Base-by-base conservation (phyloP, 2,888 invertebrate genomes). In the Phaonia tiefii region DNA sequence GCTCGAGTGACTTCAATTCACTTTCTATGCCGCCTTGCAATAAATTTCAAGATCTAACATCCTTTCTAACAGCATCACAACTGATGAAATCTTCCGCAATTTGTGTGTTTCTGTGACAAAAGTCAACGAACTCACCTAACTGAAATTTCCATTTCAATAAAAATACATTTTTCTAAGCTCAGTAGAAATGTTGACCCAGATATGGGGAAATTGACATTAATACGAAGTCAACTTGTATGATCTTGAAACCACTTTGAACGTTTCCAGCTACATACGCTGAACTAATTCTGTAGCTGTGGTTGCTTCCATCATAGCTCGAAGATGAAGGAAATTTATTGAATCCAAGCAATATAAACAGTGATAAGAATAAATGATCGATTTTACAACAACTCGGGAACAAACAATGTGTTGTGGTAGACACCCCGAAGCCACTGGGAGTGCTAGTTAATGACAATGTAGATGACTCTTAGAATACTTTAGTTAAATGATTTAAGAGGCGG, bases 101-200 rank as follows among this genome's bases (percentile, higher is more conserved):
- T n/a, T n/a, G n/a, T n/a, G n/a, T n/a, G n/a, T n/a, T n/a, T n/a
- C n/a, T n/a, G n/a, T n/a, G n/a, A n/a, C n/a, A n/a, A n/a, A n/a
- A n/a, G n/a, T n/a, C n/a, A n/a, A 31, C 31, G 31, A 31, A 31
- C 31, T 31, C 31, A 31, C 8, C 71, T 67, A 37, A 42, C 44
- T 58, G 60, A 42, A 75, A 67, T 76, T 80, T 80, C 73, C 80
- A 73, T 63, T 76, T 76, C 58, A 76, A 76, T 76, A 70, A 73
- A 73, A 69, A 56, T 54, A 51, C 20, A 49, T 22, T 46, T 72
- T 54, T 73, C 56, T 76, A 76, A 66, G 75, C 15, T 1, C 75
- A 73, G 39, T 49, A 49, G 31, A 80, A 49, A 65, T 58, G n/a
- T 56, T 66, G 58, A 65, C 73, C 80, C 58, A 76, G 49, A 73